phyloP scores from a whole-genome alignment of 2,888 invertebrate species.

The Crematogaster levior region DNA sequence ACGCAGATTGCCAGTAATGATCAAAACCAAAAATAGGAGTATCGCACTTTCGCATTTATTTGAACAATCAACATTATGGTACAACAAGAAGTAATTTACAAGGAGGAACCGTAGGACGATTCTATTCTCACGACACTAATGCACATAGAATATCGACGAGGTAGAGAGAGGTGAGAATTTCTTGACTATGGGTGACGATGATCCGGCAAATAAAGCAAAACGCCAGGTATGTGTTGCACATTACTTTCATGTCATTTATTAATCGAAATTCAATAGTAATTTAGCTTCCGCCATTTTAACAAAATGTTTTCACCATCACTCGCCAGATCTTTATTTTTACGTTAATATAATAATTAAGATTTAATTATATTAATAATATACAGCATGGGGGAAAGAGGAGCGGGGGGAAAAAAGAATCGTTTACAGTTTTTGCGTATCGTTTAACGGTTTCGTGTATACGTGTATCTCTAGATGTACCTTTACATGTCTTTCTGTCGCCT shows the following conservation, averaged over 20 bases:
- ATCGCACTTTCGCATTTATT: slow-evolving; percentile 48
- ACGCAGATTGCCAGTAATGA: slow-evolving; percentile 28
- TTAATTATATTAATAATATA: slow-evolving; percentile 84
- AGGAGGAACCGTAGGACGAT: not conserved
- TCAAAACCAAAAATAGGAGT: slow-evolving; percentile 24
- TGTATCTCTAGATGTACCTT: slow-evolving; percentile 54
- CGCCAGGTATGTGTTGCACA: slow-evolving; percentile 79
- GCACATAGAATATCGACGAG: slow-evolving; percentile 33
- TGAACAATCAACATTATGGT: slow-evolving; percentile 35
- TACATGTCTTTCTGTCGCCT: slow-evolving; percentile 53
- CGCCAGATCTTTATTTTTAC: slow-evolving; percentile 81
- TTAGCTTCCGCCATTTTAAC: slow-evolving; percentile 85
- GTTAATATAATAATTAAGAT: slow-evolving; percentile 84
- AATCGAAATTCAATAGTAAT: slow-evolving; percentile 86
- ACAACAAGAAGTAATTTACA: slow-evolving; percentile 46
- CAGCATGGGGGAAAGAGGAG: slow-evolving; percentile 60
- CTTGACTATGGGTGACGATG: slow-evolving; percentile 23
- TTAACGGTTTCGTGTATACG: slow-evolving; percentile 35
- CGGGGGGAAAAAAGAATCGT: slow-evolving; percentile 16
- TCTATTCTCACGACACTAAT: slow-evolving; percentile 19
- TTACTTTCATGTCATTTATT: slow-evolving; percentile 86
- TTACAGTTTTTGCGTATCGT: slow-evolving; percentile 54
- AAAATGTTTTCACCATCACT: slow-evolving; percentile 83
- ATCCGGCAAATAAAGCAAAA: slow-evolving; percentile 68
- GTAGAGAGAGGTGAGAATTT: slow-evolving; percentile 38